Conservation (phyloP, 2,888 invertebrate genomes). For the Drosophila mimica region DNA sequence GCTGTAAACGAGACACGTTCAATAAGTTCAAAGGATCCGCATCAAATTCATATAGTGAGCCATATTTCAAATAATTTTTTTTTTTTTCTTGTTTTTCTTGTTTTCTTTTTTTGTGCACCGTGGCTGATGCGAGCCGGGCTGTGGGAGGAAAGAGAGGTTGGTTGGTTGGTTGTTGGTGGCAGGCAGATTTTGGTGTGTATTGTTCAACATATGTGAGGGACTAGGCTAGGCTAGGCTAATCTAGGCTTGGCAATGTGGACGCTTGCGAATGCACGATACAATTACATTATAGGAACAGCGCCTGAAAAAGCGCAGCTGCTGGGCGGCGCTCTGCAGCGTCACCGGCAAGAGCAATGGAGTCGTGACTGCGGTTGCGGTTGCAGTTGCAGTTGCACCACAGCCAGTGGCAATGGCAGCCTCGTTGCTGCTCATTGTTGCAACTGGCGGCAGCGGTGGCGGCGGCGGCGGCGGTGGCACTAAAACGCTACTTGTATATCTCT, state of each 20-base stretch:
- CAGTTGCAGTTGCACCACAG: slow-evolving; percentile 6
- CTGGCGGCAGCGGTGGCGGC: slow-evolving; percentile 16
- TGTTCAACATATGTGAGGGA: background rate
- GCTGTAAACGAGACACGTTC: slow-evolving; percentile 62
- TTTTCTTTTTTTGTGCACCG: background rate
- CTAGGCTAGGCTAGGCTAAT: background rate
- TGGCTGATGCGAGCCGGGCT: background rate
- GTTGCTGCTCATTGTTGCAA: slow-evolving; percentile 35
- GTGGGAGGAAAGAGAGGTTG: background rate
- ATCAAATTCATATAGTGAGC: too few relatives aligned
- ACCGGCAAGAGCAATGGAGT: slow-evolving; percentile 73
- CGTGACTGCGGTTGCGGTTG: slow-evolving; percentile 32
- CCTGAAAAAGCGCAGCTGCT: slow-evolving; percentile 83
- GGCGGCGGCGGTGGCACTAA: slow-evolving; percentile 11
- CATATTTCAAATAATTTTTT: too few relatives aligned
- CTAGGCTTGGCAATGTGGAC: slow-evolving; percentile 24
- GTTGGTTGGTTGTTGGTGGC: background rate
- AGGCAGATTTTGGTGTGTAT: background rate
- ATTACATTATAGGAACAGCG: slow-evolving; percentile 84
- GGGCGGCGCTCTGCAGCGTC: slow-evolving; percentile 81
- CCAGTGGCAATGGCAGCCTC: slow-evolving; percentile 18
- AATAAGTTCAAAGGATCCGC: slow-evolving; percentile 10
- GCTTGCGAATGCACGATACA: slow-evolving; percentile 82
- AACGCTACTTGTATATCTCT: background rate
- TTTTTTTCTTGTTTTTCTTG: too few relatives aligned